Evolutionary conservation across 2,888 invertebrate species (phyloP), one percentile per base, ranked within the genome.

Genomic region (Bombylius major): DNA sequence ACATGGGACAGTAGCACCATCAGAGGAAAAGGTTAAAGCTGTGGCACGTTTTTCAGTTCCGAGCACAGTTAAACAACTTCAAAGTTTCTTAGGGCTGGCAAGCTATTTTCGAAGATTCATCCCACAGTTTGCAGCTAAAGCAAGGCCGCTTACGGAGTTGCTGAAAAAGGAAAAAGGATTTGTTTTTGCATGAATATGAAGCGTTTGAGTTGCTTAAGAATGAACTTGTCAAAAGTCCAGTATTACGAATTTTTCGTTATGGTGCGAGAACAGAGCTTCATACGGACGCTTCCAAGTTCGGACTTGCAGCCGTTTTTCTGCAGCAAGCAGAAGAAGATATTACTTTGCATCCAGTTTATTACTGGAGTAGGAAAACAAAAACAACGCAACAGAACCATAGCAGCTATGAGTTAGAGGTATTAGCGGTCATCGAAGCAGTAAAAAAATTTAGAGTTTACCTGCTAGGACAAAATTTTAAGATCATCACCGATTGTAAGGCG

Each of bases 191-290:
- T 8, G 13, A 13, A 32, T 31, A 46, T 33, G 8, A 33, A 6
- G 45, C 51, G 5, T 45, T 51, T 32, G 32, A 51, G 7, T 4
- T 32, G 8, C 45, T 51, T 7, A 51, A 51, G 32, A 5, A 33
- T 23, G 39, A 53, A 4, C 48, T 32, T 4, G n/a, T 14, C 6
- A 54, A 58, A 8, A 54, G 47, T 7, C 62, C 56, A 47, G 61
- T 64, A 48, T 51, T 64, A 3, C 62, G 65, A 44, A 63, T 64
- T 0, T 63, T 65, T 23, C 23, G 23, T 23, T 23, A 23, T 23
- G 23, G 23, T 23, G 23, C 23, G 3, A 23, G 3, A 23, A 23
- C 23, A 23, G 3, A 23, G 3, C 23, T 23, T 23, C 23, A 23
- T n/a, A 23, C 23, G 2, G 23, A 23, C 3, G 9, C 36, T 1